Evolutionary conservation across 2,113 vertebrate species (phyloP).

Genomic region (Euleptes europaea): DNA sequence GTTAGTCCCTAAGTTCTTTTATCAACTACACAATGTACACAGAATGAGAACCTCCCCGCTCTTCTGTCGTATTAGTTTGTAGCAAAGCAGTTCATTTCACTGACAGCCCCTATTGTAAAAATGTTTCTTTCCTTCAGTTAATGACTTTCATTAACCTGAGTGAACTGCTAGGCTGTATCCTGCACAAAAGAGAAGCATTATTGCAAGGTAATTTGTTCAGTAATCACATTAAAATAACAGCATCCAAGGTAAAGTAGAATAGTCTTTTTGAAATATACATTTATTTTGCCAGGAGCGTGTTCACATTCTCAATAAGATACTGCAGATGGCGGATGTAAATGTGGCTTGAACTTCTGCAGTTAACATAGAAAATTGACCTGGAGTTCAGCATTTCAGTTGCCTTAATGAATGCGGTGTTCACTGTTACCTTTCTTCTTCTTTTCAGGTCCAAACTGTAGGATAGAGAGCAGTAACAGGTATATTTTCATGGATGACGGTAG

Average conservation of each 20-base stretch:
- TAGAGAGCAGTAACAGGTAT: too few species aligned
- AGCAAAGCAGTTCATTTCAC: neutral
- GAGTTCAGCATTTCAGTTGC: neutral
- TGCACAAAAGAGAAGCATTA: neutral
- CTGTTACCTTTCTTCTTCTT: neutral
- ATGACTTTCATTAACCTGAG: neutral
- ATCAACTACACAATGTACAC: neutral
- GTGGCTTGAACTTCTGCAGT: neutral
- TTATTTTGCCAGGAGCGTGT: neutral
- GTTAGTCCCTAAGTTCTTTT: neutral
- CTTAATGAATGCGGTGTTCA: neutral
- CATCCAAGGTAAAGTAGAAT: neutral
- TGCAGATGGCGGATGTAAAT: neutral
- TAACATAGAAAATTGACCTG: neutral
- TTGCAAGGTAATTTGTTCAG: neutral
- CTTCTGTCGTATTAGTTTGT: neutral
- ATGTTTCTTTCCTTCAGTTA: neutral
- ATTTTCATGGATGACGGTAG: too few species aligned
- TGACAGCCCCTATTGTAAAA: neutral
- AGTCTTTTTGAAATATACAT: neutral
- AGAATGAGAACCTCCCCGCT: neutral
- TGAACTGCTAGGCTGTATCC: neutral
- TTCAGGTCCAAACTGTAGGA: neutral
- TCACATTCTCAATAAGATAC: neutral
- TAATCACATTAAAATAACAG: neutral